A percentile compares a stretch with the other conserved stretches of the same genome.
Conservation (phyloP, 2,797 vertebrate species). For the Sparidentex hasta region DNA sequence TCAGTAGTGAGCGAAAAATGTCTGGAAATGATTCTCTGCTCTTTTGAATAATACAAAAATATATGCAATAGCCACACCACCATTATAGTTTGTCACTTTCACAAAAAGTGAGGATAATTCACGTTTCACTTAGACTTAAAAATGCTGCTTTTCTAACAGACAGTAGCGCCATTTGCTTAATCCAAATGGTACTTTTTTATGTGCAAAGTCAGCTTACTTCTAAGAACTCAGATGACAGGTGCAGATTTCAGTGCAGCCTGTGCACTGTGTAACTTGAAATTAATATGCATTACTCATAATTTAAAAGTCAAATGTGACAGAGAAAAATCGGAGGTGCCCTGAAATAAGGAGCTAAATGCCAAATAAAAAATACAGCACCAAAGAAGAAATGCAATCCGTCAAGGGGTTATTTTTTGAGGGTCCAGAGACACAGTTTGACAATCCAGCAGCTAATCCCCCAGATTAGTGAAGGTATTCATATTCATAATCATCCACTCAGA, state of each 20-base stretch:
- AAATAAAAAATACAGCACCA: conserved; percentile 27
- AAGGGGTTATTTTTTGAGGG: conserved; percentile 25
- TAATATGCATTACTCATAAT: conserved; percentile 43
- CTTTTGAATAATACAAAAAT: background rate
- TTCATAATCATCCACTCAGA: conserved; percentile 60
- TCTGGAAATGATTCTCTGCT: background rate
- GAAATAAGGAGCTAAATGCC: conserved; percentile 55
- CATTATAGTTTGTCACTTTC: background rate
- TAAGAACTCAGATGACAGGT: conserved; percentile 29
- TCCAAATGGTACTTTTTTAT: conserved; percentile 15
- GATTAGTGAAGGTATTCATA: conserved; percentile 74
- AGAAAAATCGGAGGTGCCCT: conserved; percentile 17
- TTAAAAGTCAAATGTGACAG: conserved; percentile 56
- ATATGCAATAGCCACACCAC: too few species aligned
- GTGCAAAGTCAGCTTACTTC: conserved; percentile 34
- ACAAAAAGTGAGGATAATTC: background rate
- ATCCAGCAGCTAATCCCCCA: conserved; percentile 67
- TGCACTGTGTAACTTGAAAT: conserved; percentile 23
- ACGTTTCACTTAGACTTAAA: background rate
- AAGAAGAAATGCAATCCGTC: conserved; percentile 33
- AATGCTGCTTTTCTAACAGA: background rate
- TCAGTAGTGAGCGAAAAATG: background rate
- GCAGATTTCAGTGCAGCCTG: conserved; percentile 15
- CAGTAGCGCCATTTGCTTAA: conserved; percentile 8
- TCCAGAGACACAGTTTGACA: conserved; percentile 55